Base-by-base conservation (phyloP, 2,888 invertebrate genomes). In the Drosophila mimica region DNA sequence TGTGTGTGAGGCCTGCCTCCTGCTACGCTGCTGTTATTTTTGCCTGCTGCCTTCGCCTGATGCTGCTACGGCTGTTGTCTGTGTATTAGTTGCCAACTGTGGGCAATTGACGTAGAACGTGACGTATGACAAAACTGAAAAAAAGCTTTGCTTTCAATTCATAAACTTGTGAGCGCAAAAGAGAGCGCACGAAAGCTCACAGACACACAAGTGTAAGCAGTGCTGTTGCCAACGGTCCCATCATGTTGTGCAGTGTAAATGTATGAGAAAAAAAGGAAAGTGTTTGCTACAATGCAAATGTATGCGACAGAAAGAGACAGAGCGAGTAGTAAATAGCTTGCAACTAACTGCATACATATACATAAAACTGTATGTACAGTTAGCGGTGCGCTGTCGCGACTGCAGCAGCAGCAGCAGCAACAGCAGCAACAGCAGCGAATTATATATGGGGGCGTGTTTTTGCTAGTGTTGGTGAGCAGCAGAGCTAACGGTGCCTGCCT, bases 91-190 rank as follows among this genome's bases (percentile, higher is more conserved):
- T 34, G 84, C 76, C 30, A 59, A 58, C 70, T 65, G 54, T 56
- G n/a, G 70, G 66, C 88, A 76, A 88, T 85, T 84, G 84, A 88
- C 84, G 84, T 84, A 88, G 88, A 81, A 84, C 83, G 84, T 88
- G 88, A 84, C 88, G 88, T 84, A 74, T 78, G 66, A 28, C 36
- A 62, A 60, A 74, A 61, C 65, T 70, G 8, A 30, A 31, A 56
- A 38, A 38, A 65, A 88, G 88, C 83, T 88, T 80, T 66, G 54
- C 65, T 49, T 68, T 79, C 70, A 59, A 66, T 76, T 68, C 43
- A 56, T 68, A 46, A 70, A 65, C 58, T 43, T 36, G 65, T 56
- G 81, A 79, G 67, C 28, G 54, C 53, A 43, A 79, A 74, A 76
- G 79, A 36, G 65, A 15, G 40, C 61, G 15, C 30, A 15, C 40